Conservation (phyloP, 2,113 vertebrate genomes). For the Pachycephala philippinensis region DNA sequence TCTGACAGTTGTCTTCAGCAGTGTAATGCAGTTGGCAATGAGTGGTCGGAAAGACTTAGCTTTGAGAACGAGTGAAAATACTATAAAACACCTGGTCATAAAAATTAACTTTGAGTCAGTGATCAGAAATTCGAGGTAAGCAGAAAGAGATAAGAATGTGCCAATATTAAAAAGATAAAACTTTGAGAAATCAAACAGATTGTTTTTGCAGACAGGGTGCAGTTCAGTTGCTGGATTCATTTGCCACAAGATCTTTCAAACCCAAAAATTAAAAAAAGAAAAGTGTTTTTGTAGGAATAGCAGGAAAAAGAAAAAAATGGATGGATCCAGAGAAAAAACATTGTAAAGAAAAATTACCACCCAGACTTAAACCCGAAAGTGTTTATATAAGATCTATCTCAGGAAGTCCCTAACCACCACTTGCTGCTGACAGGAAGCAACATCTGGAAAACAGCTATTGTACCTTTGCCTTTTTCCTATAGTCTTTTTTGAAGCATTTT, state of each 20-base stretch:
- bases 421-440: conserved; percentile 13
- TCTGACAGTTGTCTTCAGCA: neutral
- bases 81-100: neutral
- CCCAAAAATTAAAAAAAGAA: neutral
- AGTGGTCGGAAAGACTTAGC: neutral
- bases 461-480: neutral
- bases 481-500: neutral
- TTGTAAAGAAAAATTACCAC: neutral
- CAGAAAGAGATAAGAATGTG: neutral
- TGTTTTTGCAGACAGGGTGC: neutral
- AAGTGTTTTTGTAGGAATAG: neutral
- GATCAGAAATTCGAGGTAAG: neutral
- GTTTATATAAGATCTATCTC: neutral
- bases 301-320: neutral
- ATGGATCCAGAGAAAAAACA: neutral
- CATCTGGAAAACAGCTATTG: conserved; percentile 23
- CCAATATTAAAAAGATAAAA: neutral
- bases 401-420: conserved; percentile 18
- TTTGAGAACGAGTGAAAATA: neutral
- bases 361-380: neutral
- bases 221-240: neutral
- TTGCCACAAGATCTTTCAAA: neutral
- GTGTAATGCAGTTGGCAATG: neutral
- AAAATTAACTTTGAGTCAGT: neutral
- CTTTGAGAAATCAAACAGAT: neutral